Conservation (phyloP, 2,797 vertebrate species). For the Neostethus bicornis region DNA sequence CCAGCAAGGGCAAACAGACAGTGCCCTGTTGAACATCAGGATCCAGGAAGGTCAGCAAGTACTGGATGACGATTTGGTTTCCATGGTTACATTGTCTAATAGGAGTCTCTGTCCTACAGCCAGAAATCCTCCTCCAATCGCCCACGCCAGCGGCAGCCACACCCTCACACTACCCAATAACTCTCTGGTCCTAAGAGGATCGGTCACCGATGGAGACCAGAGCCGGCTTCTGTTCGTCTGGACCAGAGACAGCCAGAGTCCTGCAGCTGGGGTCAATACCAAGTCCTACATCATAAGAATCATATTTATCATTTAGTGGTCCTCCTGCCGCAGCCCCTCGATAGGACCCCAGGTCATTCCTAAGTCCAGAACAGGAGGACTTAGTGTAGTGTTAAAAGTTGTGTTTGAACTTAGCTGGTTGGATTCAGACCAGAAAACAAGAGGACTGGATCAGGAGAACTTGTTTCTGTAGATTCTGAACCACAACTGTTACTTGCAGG, state of each 20-base stretch:
- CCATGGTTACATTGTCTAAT: too few relatives aligned
- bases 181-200: constrained; percentile 87
- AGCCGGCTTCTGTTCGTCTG: constrained; percentile 83
- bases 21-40: constrained; percentile 73
- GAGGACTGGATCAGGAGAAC: too few relatives aligned
- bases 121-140: constrained; percentile 79
- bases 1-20: constrained; percentile 83
- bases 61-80: neutral
- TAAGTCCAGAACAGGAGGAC: too few relatives aligned
- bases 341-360: too few relatives aligned
- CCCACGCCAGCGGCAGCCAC: constrained; percentile 88
- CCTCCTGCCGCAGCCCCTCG: too few relatives aligned
- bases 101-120: constrained; percentile 77
- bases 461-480: too few relatives aligned
- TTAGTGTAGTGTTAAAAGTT: too few relatives aligned
- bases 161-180: constrained; percentile 89
- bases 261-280: constrained; percentile 88
- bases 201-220: constrained; percentile 84
- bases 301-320: too few relatives aligned
- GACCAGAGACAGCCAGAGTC: constrained; percentile 89
- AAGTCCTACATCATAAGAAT: too few relatives aligned
- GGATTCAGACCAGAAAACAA: too few relatives aligned
- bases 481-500: constrained; percentile 50
- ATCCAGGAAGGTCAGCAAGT: constrained; percentile 85
- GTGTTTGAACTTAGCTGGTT: too few relatives aligned